These are phyloP conservation scores for Lipophrys pholis DNA, from an alignment of 2,113 vertebrate genomes.

Conservation along the genomic window DNA sequence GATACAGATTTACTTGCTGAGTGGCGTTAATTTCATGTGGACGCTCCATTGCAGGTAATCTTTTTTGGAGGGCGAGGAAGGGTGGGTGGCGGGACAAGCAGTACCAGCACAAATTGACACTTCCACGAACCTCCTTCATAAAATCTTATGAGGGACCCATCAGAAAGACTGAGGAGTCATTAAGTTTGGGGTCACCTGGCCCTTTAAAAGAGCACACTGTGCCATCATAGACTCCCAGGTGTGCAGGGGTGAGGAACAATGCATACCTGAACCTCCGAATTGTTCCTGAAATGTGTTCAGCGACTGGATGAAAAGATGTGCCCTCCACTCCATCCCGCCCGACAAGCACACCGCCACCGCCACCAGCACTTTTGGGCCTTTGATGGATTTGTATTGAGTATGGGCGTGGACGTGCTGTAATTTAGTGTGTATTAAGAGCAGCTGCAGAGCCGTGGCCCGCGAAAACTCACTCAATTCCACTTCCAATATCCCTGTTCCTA, in stretches of 20 bases:
- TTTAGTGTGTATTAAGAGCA: slow-evolving; percentile 72
- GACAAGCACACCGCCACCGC: background rate
- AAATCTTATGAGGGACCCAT: slow-evolving; percentile 18
- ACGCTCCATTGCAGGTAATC: too few species aligned
- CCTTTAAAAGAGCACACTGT: slow-evolving; percentile 55
- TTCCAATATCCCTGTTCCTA: slow-evolving; percentile 72
- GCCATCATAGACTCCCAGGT: slow-evolving; percentile 32
- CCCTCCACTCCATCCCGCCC: background rate
- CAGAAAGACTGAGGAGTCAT: slow-evolving; percentile 32
- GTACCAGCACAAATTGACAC: too few species aligned
- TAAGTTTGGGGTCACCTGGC: slow-evolving; percentile 53
- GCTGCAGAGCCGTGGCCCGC: slow-evolving; percentile 58
- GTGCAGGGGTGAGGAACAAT: slow-evolving; percentile 47
- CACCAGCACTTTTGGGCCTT: slow-evolving; percentile 26
- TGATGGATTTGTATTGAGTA: slow-evolving; percentile 69
- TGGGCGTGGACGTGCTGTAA: slow-evolving; percentile 60
- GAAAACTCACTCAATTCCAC: slow-evolving; percentile 68
- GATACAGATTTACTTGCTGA: too few species aligned
- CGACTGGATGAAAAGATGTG: slow-evolving; percentile 49
- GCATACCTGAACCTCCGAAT: slow-evolving; percentile 31
- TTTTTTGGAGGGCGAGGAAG: slow-evolving; percentile 2
- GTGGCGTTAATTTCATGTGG: too few species aligned
- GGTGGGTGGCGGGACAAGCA: too few species aligned
- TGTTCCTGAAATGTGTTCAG: slow-evolving; percentile 59
- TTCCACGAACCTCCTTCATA: slow-evolving; percentile 12